These are phyloP conservation scores for Okapia johnstoni DNA, from an alignment of 2,113 vertebrate genomes.

Conservation along the genomic window DNA sequence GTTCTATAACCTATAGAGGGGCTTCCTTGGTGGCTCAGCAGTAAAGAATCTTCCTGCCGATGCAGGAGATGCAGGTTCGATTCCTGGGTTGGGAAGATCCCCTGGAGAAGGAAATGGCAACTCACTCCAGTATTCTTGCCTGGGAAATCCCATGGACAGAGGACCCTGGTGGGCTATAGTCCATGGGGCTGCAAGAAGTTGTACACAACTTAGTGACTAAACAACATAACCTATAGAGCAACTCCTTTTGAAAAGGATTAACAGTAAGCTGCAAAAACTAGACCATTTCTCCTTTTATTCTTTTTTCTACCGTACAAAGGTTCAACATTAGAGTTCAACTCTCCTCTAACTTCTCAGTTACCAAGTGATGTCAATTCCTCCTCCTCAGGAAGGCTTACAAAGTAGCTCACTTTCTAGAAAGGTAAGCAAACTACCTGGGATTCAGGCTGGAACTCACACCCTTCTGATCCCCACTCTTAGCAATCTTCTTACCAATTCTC, in stretches of 20 bases:
- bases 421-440: background rate
- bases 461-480: background rate
- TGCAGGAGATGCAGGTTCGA: background rate
- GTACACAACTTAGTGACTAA: background rate
- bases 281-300: background rate
- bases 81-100: background rate
- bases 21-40: background rate
- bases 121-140: background rate
- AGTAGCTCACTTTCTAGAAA: background rate
- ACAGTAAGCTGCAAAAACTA: background rate
- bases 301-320: background rate
- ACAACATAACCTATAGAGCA: background rate
- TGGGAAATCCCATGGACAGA: background rate
- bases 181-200: background rate
- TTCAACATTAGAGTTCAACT: background rate
- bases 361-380: background rate
- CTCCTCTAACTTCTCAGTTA: background rate
- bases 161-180: background rate
- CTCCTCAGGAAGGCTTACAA: background rate
- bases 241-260: background rate
- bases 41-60: background rate
- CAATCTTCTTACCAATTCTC: background rate
- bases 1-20: background rate
- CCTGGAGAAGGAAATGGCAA: background rate
- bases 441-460: background rate